A percentile compares a stretch with the other conserved stretches of the same genome.
Conservation (phyloP, 2,888 invertebrate species). For the Melanostoma scalare region DNA sequence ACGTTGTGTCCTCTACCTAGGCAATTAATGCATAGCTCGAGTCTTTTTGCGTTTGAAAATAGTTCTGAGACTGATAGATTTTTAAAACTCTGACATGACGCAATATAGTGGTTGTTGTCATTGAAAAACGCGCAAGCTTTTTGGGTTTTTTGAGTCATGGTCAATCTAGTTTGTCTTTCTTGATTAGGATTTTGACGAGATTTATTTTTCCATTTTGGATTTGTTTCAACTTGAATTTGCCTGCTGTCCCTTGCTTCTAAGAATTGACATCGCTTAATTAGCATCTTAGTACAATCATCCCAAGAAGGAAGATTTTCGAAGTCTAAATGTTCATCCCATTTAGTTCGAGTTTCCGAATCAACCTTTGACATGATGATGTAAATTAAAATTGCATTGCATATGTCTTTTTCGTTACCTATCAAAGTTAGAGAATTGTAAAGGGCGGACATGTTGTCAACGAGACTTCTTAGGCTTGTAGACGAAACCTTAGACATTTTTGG, state of each 20-base stretch:
- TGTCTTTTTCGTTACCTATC: conserved; percentile 38
- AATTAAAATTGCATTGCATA: conserved; percentile 43
- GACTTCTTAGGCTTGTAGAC: background rate
- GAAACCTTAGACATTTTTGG: background rate
- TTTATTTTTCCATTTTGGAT: background rate
- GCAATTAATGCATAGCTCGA: too few relatives aligned
- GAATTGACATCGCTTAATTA: background rate
- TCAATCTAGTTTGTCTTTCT: background rate
- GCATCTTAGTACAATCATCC: conserved; percentile 51
- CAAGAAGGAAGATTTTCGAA: conserved; percentile 49
- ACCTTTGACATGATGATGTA: conserved; percentile 47
- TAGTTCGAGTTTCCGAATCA: conserved; percentile 39
- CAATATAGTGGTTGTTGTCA: background rate
- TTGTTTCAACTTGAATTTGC: background rate
- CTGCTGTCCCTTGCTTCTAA: background rate
- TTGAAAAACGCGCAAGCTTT: background rate
- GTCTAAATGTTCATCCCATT: conserved; percentile 59
- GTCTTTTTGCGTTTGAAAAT: too few relatives aligned
- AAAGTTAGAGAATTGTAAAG: conserved; percentile 5
- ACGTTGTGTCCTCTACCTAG: too few relatives aligned
- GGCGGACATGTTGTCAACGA: conserved; percentile 25
- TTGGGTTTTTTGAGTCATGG: background rate
- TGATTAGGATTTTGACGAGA: background rate
- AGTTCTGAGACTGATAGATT: too few relatives aligned
- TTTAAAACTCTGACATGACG: too few relatives aligned